Evolutionary conservation across 2,113 vertebrate species (phyloP).

Genomic region (Pseudorasbora parva): DNA sequence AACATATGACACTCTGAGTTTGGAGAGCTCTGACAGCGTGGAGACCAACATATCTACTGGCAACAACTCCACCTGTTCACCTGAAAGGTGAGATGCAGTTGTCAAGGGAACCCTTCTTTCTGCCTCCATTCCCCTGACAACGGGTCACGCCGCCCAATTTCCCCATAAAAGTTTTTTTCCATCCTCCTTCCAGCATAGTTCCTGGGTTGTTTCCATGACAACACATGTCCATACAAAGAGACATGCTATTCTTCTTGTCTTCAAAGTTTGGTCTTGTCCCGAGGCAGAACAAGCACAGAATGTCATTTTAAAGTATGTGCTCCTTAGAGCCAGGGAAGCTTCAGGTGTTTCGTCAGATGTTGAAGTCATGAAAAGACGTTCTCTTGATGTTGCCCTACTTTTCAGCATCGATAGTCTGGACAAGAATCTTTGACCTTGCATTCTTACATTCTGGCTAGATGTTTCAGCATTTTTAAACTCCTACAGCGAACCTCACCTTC

Average conservation of each 20-base stretch:
- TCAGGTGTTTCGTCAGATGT: constrained; percentile 48
- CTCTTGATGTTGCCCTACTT: constrained; percentile 50
- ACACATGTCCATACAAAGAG: constrained; percentile 58
- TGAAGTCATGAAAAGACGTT: constrained; percentile 35
- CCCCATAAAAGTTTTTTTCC: constrained; percentile 69
- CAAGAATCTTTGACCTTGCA: constrained; percentile 21
- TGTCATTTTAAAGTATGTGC: constrained; percentile 54
- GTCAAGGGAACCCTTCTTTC: constrained; percentile 77
- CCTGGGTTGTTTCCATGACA: constrained; percentile 74
- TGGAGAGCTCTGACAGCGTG: constrained; percentile 98
- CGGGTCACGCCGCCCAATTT: constrained; percentile 73
- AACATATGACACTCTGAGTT: constrained; percentile 92
- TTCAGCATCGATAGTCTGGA: constrained; percentile 41
- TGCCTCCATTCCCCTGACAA: constrained; percentile 71
- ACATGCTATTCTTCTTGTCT: constrained; percentile 56
- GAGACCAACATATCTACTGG: constrained; percentile 94
- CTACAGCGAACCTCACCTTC: constrained; percentile 1
- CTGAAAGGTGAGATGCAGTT: constrained; percentile 86
- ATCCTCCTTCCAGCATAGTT: constrained; percentile 61
- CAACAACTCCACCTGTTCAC: constrained; percentile 90
- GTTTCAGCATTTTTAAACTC: constrained; percentile 45
- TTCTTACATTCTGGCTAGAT: constrained; percentile 35
- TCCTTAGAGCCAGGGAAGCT: constrained; percentile 42
- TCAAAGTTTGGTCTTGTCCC: constrained; percentile 64
- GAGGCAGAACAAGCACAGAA: constrained; percentile 52